These are phyloP conservation scores for Cheilosia impressa DNA, from an alignment of 2,888 invertebrate species.

Conservation along the genomic window DNA sequence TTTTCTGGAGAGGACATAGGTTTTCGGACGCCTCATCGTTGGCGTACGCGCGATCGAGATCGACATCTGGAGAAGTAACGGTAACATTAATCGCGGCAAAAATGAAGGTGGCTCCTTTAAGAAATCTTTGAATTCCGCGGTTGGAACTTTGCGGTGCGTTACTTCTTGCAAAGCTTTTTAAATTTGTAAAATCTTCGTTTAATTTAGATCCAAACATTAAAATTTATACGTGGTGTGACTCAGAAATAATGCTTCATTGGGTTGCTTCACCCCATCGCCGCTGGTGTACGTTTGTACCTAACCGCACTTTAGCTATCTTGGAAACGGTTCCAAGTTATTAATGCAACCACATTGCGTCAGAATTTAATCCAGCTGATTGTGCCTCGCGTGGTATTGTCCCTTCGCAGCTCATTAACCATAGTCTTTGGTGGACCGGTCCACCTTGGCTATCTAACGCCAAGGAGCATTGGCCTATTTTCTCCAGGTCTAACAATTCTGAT, in stretches of 20 bases:
- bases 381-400: too few relatives aligned
- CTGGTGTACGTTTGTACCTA: slow-evolving; percentile 55
- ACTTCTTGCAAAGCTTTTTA: slow-evolving; percentile 31
- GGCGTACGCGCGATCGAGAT: not conserved
- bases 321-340: too few relatives aligned
- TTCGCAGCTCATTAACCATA: too few relatives aligned
- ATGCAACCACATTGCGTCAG: too few relatives aligned
- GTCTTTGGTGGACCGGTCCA: too few relatives aligned
- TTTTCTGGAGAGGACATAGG: too few relatives aligned
- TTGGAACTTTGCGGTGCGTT: slow-evolving; percentile 50
- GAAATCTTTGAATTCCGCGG: slow-evolving; percentile 42
- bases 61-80: too few relatives aligned
- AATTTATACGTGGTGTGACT: slow-evolving; percentile 48
- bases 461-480: not conserved
- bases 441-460: not conserved
- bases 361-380: too few relatives aligned
- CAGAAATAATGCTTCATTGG: slow-evolving; percentile 79
- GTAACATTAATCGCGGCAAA: not conserved
- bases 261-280: slow-evolving; percentile 65
- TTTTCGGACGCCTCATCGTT: too few relatives aligned
- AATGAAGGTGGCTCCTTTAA: slow-evolving; percentile 22
- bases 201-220: not conserved
- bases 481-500: not conserved
- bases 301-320: not conserved
- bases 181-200: slow-evolving; percentile 20